Evolutionary conservation across 2,888 invertebrate species (phyloP).

Genomic region (Malthinus seriepunctatus): DNA sequence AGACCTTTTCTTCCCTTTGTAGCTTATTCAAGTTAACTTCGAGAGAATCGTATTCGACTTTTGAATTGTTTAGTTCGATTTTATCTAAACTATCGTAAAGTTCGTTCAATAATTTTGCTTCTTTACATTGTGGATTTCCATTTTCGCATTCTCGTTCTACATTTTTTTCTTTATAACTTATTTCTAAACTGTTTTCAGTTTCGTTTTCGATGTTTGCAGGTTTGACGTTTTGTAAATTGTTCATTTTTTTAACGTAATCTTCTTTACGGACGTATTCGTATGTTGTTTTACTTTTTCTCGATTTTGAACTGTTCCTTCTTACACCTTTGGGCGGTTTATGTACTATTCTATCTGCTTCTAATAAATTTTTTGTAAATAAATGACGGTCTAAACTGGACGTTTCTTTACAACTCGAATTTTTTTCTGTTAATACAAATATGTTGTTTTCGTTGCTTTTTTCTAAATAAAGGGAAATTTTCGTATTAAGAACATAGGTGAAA

Average conservation of each 20-base stretch:
- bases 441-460: conserved; percentile 23
- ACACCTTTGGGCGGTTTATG: conserved; percentile 77
- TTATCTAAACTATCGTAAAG: conserved; percentile 52
- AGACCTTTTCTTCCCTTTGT: conserved; percentile 39
- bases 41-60: conserved; percentile 48
- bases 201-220: conserved; percentile 30
- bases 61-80: conserved; percentile 38
- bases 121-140: conserved; percentile 22
- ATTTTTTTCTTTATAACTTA: conserved; percentile 52
- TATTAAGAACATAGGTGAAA: too few relatives aligned
- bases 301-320: conserved; percentile 65
- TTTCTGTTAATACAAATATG: conserved; percentile 26
- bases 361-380: conserved; percentile 52
- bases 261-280: conserved; percentile 54
- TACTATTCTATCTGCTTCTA: conserved; percentile 57
- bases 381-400: conserved; percentile 55
- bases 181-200: conserved; percentile 47
- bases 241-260: conserved; percentile 44
- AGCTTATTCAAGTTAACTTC: conserved; percentile 46
- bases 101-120: conserved; percentile 36
- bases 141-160: conserved; percentile 50
- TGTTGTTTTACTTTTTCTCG: conserved; percentile 46
- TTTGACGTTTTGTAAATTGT: conserved; percentile 34
- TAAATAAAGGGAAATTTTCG: not conserved
- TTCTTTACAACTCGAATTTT: conserved; percentile 39